Conservation (phyloP, 2,797 vertebrate species). For the Hydrolagus colliei region DNA sequence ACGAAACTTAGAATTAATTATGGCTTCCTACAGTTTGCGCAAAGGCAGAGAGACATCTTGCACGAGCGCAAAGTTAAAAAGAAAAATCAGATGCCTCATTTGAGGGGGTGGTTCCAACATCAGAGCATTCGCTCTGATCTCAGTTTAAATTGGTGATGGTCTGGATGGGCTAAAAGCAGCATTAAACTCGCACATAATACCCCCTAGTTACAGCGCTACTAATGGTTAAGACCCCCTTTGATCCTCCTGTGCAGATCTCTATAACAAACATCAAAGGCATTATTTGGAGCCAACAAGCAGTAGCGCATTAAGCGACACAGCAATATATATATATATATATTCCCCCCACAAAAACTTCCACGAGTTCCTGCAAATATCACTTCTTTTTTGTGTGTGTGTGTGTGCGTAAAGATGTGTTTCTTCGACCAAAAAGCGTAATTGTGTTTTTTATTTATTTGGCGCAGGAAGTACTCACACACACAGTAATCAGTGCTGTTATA, state of each 20-base stretch:
- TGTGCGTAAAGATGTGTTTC: neutral
- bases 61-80: neutral
- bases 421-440: neutral
- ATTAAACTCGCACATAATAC: neutral
- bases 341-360: neutral
- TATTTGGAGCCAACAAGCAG: neutral
- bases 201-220: neutral
- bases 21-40: neutral
- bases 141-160: conserved; percentile 9
- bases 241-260: conserved; percentile 14
- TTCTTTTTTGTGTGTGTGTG: neutral
- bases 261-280: conserved; percentile 18
- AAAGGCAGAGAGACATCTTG: no score
- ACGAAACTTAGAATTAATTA: no score
- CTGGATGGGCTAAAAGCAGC: conserved; percentile 18
- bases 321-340: neutral
- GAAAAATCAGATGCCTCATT: neutral
- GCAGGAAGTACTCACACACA: neutral
- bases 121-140: neutral
- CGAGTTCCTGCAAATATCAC: neutral
- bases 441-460: neutral
- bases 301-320: conserved; percentile 16
- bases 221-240: conserved; percentile 7
- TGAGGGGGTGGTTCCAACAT: neutral
- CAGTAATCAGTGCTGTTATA: neutral